Evolutionary conservation across 2,888 invertebrate genomes (phyloP).

Genomic region (Dynastes tityus): DNA sequence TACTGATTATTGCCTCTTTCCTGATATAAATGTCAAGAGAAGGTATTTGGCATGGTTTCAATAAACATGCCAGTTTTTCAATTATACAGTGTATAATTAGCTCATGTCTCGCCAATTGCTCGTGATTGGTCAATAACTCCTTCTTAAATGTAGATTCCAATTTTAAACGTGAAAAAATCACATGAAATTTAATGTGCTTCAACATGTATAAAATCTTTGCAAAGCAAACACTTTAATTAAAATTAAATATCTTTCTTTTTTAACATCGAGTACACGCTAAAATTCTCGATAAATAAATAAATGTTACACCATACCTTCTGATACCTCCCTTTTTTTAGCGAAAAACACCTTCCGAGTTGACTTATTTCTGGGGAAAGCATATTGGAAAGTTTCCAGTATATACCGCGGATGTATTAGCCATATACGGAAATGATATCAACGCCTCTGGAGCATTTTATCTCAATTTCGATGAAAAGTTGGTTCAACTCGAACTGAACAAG

Average conservation of each 20-base stretch:
- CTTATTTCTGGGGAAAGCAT: conserved; percentile 73
- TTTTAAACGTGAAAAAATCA: not conserved
- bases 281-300: not conserved
- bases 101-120: no score
- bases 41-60: no score
- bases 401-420: conserved; percentile 74
- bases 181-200: conserved; percentile 14
- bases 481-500: conserved; percentile 80
- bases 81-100: no score
- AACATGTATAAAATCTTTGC: conserved; percentile 6
- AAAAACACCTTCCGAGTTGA: conserved; percentile 74
- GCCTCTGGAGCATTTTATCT: conserved; percentile 76
- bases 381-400: conserved; percentile 72
- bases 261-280: not conserved
- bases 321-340: conserved; percentile 67
- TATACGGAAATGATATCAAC: conserved; percentile 75
- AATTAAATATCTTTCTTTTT: not conserved
- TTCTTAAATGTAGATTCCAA: no score
- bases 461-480: conserved; percentile 74
- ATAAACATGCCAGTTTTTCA: no score
- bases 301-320: not conserved
- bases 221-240: not conserved
- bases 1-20: no score
- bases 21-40: no score
- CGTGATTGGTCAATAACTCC: no score